Percentiles rank a stretch among this genome's conserved stretches.
phyloP scores from a whole-genome alignment of 2,888 invertebrate species.

The Drosophila picticornis region DNA sequence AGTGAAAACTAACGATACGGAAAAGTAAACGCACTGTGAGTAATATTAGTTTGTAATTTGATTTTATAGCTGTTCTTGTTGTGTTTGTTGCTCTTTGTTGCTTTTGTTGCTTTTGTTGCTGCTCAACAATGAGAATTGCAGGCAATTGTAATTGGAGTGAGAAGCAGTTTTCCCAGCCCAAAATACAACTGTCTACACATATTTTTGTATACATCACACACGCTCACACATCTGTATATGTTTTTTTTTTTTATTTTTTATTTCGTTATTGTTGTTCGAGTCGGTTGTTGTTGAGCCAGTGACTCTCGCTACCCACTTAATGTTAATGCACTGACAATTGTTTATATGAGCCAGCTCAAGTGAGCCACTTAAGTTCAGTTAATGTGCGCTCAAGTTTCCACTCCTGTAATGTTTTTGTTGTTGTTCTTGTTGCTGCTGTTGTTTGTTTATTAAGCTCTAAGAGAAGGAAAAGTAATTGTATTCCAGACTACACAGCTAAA shows the following conservation, averaged over 20 bases:
- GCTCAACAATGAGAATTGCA: conserved; percentile 30
- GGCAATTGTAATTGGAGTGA: conserved; percentile 47
- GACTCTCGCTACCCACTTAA: conserved; percentile 49
- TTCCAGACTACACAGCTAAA: background rate
- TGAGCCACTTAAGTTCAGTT: conserved; percentile 67
- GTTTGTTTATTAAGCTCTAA: background rate
- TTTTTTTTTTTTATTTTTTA: background rate
- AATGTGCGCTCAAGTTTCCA: conserved; percentile 31
- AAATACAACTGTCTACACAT: conserved; percentile 40
- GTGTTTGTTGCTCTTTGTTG: conserved; percentile 6
- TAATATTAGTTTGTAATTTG: conserved; percentile 82
- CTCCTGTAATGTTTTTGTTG: background rate
- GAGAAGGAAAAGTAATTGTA: background rate
- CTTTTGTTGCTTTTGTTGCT: conserved; percentile 15
- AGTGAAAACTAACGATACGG: conserved; percentile 83
- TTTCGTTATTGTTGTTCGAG: background rate
- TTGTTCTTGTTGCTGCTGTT: background rate
- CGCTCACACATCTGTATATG: conserved; percentile 7
- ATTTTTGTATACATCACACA: conserved; percentile 5
- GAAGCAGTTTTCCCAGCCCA: conserved; percentile 4
- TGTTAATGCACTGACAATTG: conserved; percentile 74
- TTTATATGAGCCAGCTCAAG: conserved; percentile 45
- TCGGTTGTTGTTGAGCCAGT: conserved; percentile 1
- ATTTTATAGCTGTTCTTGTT: conserved; percentile 59
- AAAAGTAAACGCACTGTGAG: conserved; percentile 82